Evolutionary conservation across 2,797 vertebrate species (phyloP).

Genomic region (Podarcis siculus): DNA sequence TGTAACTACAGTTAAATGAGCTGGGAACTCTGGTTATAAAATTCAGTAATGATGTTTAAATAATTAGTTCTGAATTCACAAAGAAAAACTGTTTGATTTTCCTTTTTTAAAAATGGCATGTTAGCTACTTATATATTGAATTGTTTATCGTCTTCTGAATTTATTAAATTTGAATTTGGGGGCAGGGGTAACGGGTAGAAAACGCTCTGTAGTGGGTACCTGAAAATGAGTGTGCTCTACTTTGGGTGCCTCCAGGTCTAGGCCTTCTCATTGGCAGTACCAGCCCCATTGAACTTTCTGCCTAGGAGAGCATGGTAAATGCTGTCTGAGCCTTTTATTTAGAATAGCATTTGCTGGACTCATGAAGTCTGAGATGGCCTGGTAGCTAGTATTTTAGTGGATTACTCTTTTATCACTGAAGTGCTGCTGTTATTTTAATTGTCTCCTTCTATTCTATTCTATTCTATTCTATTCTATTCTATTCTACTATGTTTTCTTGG

Average conservation of each 20-base stretch:
- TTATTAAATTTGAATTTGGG: neutral
- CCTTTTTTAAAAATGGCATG: neutral
- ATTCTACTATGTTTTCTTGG: neutral
- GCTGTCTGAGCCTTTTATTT: neutral
- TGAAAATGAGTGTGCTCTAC: neutral
- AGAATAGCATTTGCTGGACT: neutral
- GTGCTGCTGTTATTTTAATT: neutral
- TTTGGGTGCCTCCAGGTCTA: neutral
- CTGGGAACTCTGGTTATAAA: neutral
- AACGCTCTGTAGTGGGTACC: neutral
- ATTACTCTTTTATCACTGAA: neutral
- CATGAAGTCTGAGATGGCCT: neutral
- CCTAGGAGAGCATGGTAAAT: neutral
- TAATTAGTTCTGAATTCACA: neutral
- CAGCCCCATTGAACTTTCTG: neutral
- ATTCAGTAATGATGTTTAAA: constrained; percentile 7
- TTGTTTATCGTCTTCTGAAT: neutral
- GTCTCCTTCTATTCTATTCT: neutral
- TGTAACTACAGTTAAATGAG: neutral
- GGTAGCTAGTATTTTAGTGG: neutral
- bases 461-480: no score
- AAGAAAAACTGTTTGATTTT: neutral
- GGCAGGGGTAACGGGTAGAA: neutral
- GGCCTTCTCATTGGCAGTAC: neutral
- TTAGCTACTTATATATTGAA: neutral